A percentile compares a stretch with the other conserved stretches of the same genome.
phyloP scores from a whole-genome alignment of 2,113 vertebrate species.

The Dasypus novemcinctus region DNA sequence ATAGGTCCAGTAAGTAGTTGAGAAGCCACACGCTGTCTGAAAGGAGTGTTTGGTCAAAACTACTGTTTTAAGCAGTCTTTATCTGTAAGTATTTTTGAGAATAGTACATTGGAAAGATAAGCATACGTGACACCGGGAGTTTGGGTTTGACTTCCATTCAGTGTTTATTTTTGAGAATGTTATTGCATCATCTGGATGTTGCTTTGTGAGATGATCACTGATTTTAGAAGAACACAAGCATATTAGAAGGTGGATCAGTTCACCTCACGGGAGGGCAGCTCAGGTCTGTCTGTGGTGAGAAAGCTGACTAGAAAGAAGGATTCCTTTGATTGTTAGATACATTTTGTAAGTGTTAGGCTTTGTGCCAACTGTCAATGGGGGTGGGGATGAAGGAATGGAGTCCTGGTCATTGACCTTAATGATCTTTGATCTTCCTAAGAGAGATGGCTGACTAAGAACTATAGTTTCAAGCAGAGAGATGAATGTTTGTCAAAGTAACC shows the following conservation, averaged over 20 bases:
- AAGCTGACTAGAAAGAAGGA: neutral
- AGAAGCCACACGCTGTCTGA: neutral
- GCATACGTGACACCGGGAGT: neutral
- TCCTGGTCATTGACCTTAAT: neutral
- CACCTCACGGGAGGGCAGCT: neutral
- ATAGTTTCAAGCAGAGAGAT: neutral
- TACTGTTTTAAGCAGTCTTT: neutral
- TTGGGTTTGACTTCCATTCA: neutral
- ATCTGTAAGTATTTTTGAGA: conserved; percentile 14
- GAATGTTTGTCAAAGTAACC: neutral
- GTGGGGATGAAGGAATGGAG: neutral
- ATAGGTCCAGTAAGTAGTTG: neutral
- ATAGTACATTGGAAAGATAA: neutral
- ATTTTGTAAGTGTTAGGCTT: neutral
- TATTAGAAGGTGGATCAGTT: neutral
- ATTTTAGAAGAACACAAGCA: neutral
- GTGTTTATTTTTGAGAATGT: neutral
- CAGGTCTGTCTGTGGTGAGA: neutral
- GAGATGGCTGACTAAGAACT: neutral
- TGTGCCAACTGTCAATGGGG: neutral
- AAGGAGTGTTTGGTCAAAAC: neutral
- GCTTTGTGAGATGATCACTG: neutral
- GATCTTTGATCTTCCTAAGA: neutral
- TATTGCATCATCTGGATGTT: neutral
- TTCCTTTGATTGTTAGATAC: neutral